Evolutionary conservation across 2,888 invertebrate species (phyloP), one percentile per base, ranked within the genome.

Genomic region (Sarcophaga variegata): DNA sequence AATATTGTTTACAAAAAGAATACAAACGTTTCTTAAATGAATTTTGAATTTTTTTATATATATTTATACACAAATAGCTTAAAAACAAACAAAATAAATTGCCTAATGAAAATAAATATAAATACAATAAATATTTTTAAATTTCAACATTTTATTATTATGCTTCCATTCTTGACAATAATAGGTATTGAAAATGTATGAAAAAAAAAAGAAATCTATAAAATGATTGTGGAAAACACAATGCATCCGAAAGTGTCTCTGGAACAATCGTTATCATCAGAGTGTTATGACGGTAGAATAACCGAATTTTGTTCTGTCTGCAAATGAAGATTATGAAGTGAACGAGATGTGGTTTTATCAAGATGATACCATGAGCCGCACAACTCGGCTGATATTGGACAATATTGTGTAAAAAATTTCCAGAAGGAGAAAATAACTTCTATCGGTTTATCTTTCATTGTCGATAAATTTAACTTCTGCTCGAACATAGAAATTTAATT

Each of bases 61-160:
- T 81, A 83, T 82, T 79, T 80, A 76, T 72, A 86, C 80, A 80
- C 20, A 85, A 60, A 69, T 66, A 63, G 60, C 83, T 80, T 80
- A 72, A 80, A 70, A 63, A 63, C 8, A 81, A 70, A 72, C 47
- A 81, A 64, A 54, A 82, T 72, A 72, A 54, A 37, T 37, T 62
- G 49, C 37, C 49, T 67, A 82, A 76, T 76, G 72, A 72, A 81
- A 71, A 62, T 77, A 77, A 75, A 12, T 22, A 49, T 54, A 64
- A 64, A 76, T 47, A 45, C 60, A 2, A 62, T 49, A 71, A 75
- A 12, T 22, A 49, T 54, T 49, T 67, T 79, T 25, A 27, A 64
- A 64, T 64, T 22, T 14, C 6, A 17, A 59, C 17, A 59, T 59
- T 59, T 59, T 59, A 59, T 59, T 59, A 17, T 17, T 17, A 59